Base-by-base conservation (phyloP, 2,888 invertebrate genomes). In the Callimorpha dominula region DNA sequence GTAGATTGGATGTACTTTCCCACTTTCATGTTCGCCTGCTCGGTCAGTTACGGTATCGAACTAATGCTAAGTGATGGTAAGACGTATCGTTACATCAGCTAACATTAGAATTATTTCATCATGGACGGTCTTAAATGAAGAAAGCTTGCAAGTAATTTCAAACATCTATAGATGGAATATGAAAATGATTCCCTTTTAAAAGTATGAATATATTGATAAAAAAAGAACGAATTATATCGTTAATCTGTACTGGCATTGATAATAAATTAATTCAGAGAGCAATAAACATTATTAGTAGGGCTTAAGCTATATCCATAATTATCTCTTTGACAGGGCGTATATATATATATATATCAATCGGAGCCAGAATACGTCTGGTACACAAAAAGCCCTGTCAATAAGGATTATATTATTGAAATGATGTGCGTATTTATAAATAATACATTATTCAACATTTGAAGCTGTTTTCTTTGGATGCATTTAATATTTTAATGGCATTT, bases 321-420 rank as follows among this genome's bases (percentile, higher is more conserved):
- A 68, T 57, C 4, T 43, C 20, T 67, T 68, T 68, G 43, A 31
- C 49, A 52, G 50, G n/a, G 9, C 52, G 4, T 50, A 31, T 31
- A 31, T 67, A 11, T 31, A n/a, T n/a, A n/a, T n/a, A n/a, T 40
- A n/a, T 72, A 71, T 73, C 40, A 12, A 66, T 65, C 68, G 60
- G 46, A 71, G 62, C 52, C 31, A 60, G 31, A 70, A 31, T 20
- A 31, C 65, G 14, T 5, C 14, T 73, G 67, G 64, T 40, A 60
- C 67, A 71, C 43, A 69, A 74, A 77, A 77, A 68, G 73, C 78
- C 67, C 46, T 75, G 78, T 77, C 80, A 75, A 77, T 77, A 67
- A 42, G 52, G 73, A 73, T 80, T n/a, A 72, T 70, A 73, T 80
- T n/a, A 72, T 70, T 46, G 42, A 68, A 78, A 74, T 17, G 52